phyloP scores from a whole-genome alignment of 1,140 invertebrate species.

The Vanessa atalanta region DNA sequence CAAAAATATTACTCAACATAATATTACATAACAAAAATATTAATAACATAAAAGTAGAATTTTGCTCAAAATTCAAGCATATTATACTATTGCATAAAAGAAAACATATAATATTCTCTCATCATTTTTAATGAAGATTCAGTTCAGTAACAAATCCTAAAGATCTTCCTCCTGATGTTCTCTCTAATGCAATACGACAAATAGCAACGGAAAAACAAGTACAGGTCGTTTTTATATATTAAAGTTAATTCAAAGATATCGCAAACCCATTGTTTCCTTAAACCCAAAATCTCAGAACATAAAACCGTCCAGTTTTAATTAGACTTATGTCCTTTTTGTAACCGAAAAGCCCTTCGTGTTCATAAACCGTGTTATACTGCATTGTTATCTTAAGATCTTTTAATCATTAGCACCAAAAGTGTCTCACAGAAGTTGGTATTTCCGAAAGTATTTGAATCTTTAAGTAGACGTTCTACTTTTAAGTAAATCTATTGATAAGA shows the following conservation, averaged over 20 bases:
- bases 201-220: not conserved
- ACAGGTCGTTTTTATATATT: constrained; percentile 20
- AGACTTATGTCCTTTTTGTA: constrained; percentile 26
- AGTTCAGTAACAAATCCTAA: not conserved
- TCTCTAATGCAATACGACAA: constrained; percentile 15
- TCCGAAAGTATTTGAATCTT: not conserved
- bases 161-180: not conserved
- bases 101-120: too few species aligned
- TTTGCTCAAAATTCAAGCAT: too few species aligned
- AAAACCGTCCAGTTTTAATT: constrained; percentile 27
- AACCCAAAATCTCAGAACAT: constrained; percentile 19
- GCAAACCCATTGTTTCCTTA: constrained; percentile 22
- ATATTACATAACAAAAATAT: too few species aligned
- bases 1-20: too few species aligned
- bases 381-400: not conserved
- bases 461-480: too few species aligned
- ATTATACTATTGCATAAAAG: too few species aligned
- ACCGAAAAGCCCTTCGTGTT: constrained; percentile 1
- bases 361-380: not conserved
- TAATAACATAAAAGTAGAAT: too few species aligned
- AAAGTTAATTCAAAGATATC: constrained; percentile 28
- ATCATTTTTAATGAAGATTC: not conserved
- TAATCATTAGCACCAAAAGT: not conserved
- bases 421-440: not conserved
- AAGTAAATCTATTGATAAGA: too few species aligned